Percentiles rank a stretch among this genome's conserved stretches.
These are phyloP conservation scores for Catharus minimus DNA, from an alignment of 2,113 vertebrate genomes.

Conservation along the genomic window DNA sequence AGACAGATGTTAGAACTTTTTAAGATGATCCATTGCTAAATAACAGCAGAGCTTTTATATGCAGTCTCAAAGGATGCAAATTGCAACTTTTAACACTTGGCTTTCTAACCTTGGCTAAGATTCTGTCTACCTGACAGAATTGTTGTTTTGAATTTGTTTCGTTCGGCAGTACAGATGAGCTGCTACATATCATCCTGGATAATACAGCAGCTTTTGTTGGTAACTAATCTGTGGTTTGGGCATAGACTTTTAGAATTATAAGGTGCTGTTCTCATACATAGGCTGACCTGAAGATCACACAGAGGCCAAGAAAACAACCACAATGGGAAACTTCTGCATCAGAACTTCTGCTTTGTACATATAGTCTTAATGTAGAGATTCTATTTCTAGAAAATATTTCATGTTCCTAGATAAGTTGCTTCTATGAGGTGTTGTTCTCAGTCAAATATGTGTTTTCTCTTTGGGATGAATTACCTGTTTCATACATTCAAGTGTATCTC, in stretches of 20 bases:
- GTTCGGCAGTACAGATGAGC: background rate
- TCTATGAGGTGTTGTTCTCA: background rate
- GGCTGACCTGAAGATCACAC: background rate
- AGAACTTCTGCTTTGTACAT: background rate
- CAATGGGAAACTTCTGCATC: background rate
- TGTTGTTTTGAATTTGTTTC: background rate
- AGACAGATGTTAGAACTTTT: background rate
- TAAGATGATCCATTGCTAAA: background rate
- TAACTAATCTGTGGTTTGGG: background rate
- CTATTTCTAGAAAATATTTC: background rate
- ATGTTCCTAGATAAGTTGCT: background rate
- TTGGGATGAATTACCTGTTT: background rate
- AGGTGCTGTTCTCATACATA: background rate
- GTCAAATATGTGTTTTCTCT: background rate
- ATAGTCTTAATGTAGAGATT: background rate
- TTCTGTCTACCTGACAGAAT: conserved; percentile 7
- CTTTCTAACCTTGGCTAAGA: background rate
- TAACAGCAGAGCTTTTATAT: background rate
- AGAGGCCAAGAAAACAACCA: background rate
- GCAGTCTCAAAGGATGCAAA: background rate
- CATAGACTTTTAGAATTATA: background rate
- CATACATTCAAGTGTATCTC: background rate
- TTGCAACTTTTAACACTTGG: background rate
- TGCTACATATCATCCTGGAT: background rate
- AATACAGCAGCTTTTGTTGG: background rate